Conservation (phyloP, 2,797 vertebrate species). For the Enteromius radiatus region DNA sequence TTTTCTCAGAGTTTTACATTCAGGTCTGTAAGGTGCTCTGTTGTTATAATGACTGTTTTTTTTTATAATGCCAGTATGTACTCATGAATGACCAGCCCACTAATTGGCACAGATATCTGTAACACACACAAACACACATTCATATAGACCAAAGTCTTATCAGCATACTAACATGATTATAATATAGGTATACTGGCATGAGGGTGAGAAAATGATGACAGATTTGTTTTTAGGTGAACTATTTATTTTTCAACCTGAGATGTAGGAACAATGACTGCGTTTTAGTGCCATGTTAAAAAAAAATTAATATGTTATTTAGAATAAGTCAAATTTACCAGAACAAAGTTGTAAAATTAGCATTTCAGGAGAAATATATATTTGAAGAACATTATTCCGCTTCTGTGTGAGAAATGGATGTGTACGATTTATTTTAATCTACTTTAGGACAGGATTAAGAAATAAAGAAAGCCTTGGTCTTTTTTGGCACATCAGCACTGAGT, state of each 20-base stretch:
- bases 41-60: neutral
- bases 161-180: neutral
- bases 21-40: neutral
- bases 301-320: neutral
- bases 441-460: neutral
- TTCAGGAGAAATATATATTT: neutral
- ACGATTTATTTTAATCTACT: neutral
- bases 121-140: neutral
- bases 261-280: neutral
- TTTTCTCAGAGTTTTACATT: neutral
- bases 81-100: neutral
- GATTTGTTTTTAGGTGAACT: neutral
- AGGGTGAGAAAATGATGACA: neutral
- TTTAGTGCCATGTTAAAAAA: neutral
- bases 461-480: conserved; percentile 1
- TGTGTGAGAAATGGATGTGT: neutral
- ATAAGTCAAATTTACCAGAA: neutral
- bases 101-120: neutral
- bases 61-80: neutral
- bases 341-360: neutral
- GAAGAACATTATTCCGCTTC: neutral
- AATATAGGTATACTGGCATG: neutral
- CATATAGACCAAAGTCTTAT: neutral
- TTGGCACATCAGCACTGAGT: neutral
- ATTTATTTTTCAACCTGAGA: neutral